Conservation (phyloP, 2,113 vertebrate genomes). For the Sinosuthora webbiana region DNA sequence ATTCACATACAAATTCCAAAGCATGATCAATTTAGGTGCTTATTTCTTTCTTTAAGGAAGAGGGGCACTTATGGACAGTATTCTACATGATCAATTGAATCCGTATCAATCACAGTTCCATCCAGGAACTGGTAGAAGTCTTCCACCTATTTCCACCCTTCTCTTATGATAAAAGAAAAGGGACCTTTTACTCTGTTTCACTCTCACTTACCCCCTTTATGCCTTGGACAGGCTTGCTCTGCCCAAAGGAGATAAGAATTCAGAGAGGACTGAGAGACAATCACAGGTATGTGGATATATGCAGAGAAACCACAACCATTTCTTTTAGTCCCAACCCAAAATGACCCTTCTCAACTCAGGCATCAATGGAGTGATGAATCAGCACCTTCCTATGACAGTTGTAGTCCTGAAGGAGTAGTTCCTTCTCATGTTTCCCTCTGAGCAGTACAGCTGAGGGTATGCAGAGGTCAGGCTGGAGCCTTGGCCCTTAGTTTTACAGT, state of each 20-base stretch:
- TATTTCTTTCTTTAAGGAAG: background rate
- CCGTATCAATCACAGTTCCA: rapidly evolving
- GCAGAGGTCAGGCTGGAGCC: conserved; percentile 22
- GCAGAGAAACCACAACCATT: conserved; percentile 29
- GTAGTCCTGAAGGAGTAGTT: conserved; percentile 2
- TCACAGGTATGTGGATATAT: background rate
- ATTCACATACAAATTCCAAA: background rate
- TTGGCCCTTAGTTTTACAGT: conserved; percentile 16
- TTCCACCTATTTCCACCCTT: background rate
- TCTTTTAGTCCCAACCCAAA: conserved; percentile 19
- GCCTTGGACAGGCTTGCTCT: background rate
- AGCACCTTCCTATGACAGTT: conserved; percentile 42
- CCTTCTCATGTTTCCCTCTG: conserved; percentile 35
- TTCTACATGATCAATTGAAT: background rate
- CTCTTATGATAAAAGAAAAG: background rate
- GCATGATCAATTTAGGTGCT: background rate
- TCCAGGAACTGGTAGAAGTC: background rate
- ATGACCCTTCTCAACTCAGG: conserved; percentile 28
- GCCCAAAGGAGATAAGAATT: background rate
- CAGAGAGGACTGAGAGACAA: background rate
- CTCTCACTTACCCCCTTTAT: background rate
- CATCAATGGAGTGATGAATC: conserved; percentile 37
- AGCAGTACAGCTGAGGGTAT: conserved; percentile 16
- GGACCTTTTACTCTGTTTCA: background rate
- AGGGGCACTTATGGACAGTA: background rate